Evolutionary conservation across 2,888 invertebrate genomes (phyloP).

Genomic region (Ormyrus rosae): DNA sequence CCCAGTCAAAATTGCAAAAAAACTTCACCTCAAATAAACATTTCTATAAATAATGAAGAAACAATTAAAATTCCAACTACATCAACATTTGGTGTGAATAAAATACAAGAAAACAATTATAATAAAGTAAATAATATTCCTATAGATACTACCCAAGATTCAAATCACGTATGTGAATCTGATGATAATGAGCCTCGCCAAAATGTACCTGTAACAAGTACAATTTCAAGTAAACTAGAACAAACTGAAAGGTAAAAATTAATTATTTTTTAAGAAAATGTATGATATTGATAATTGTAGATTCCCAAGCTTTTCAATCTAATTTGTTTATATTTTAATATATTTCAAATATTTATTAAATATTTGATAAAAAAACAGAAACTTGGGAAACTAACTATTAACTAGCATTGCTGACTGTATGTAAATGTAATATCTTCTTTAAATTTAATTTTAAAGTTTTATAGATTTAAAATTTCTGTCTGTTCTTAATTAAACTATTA

Average conservation of each 20-base stretch:
- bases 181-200: constrained; percentile 60
- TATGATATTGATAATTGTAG: too few relatives aligned
- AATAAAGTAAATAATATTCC: constrained; percentile 23
- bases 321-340: background rate
- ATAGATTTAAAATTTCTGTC: too few relatives aligned
- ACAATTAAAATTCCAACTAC: background rate
- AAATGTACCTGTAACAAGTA: constrained; percentile 61
- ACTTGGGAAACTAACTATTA: too few relatives aligned
- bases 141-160: constrained; percentile 47
- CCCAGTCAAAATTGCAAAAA: constrained; percentile 20
- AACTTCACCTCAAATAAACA: constrained; percentile 35
- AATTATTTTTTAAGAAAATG: background rate
- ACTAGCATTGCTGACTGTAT: too few relatives aligned
- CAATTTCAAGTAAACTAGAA: constrained; percentile 62
- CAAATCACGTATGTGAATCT: constrained; percentile 55
- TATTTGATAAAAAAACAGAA: background rate
- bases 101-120: constrained; percentile 15
- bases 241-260: constrained; percentile 55
- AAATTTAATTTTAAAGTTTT: too few relatives aligned
- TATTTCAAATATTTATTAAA: background rate
- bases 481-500: constrained; percentile 63
- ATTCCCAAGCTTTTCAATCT: too few relatives aligned
- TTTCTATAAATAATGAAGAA: constrained; percentile 21
- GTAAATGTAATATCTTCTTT: too few relatives aligned
- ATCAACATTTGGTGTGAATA: constrained; percentile 21